phyloP scores from a whole-genome alignment of 2,797 vertebrate species.

The Sardinella longiceps region DNA sequence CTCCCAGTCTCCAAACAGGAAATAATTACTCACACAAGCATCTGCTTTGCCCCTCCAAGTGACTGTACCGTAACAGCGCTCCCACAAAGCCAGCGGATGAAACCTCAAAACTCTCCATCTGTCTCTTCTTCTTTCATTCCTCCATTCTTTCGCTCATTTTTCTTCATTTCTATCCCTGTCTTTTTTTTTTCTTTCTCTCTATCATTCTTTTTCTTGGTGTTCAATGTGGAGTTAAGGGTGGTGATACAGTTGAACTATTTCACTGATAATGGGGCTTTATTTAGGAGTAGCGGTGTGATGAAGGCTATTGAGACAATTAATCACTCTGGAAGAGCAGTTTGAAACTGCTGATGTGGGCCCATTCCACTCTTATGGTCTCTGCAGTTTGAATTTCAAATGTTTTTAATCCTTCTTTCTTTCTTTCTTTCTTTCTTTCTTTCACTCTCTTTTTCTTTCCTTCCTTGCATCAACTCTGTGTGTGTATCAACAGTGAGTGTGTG shows the following conservation, averaged over 20 bases:
- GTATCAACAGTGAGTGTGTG: too few species aligned
- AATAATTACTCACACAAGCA: constrained; percentile 63
- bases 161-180: not conserved
- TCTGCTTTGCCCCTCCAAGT: constrained; percentile 54
- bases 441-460: not conserved
- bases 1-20: constrained; percentile 54
- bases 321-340: not conserved
- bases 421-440: not conserved
- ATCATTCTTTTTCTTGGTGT: not conserved
- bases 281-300: not conserved
- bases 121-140: not conserved
- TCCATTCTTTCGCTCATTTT: not conserved
- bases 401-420: not conserved
- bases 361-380: not conserved
- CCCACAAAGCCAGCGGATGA: not conserved
- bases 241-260: not conserved
- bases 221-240: not conserved
- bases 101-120: not conserved
- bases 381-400: not conserved
- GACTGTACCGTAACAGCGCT: constrained; percentile 22
- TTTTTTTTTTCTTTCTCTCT: not conserved
- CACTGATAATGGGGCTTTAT: not conserved
- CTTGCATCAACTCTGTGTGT: not conserved
- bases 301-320: not conserved
- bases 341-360: not conserved